Base-by-base conservation (phyloP, 2,797 vertebrate species). In the Vireo griseus region DNA sequence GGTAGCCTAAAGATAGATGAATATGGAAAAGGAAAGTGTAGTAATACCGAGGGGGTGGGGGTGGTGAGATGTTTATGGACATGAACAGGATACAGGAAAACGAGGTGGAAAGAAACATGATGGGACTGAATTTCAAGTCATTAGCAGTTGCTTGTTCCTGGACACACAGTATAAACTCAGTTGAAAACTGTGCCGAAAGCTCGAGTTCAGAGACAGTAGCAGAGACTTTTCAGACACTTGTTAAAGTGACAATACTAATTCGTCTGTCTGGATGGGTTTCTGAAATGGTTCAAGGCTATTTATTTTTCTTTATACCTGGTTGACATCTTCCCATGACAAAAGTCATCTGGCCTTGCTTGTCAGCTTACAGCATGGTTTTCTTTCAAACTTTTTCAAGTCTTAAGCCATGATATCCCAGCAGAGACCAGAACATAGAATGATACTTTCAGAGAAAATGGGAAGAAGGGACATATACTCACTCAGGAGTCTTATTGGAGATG, bases 401-500 rank as follows among this genome's bases (percentile, higher is more conserved):
- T 81, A 39, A 80, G 13, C 21, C 19, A 26, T 7, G 19, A 61
- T 22, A 54, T 3, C 7, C 35, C 22, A 63, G 39, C 11, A 18
- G 47, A 85, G 35, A 57, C 15, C 16, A 83, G 57, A 91, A 75
- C 0, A 5, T 0, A 48, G 71, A 80, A 80, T 24, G 13, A 40
- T 19, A 48, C 5, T 57, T 69, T 24, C 18, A 71, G 50, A 85
- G 45, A 65, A 58, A n/a, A 25, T 35, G 14, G 8, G 15, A 79
- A 66, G 28, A 89, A 66, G 1, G 6, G 37, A 15, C 3, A 2
- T 22, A 11, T 55, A 98, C 99, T 99, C 96, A 99, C 99, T 99
- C 76, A 98, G 84, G 16, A 98, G 16, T 90, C 99, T 98, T 97
- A 99, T 98, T 3, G 98, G 79, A 9, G 99, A 99, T 6, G 98